Evolutionary conservation across 2,888 invertebrate species (phyloP).

Genomic region (Drosophila buzzatii): DNA sequence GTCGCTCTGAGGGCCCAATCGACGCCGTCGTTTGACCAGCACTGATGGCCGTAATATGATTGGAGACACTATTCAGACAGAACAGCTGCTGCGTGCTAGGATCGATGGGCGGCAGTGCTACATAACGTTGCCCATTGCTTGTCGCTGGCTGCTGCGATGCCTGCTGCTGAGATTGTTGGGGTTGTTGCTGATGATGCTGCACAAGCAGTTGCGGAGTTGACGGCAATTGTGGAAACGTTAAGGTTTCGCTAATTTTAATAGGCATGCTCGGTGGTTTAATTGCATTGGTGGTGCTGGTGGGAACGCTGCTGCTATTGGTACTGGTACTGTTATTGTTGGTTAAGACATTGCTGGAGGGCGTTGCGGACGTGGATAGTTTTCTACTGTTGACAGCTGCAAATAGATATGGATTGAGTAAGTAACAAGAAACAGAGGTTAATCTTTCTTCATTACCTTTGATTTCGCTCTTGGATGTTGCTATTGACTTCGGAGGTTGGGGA

Average conservation of each 20-base stretch:
- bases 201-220: constrained; percentile 31
- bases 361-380: constrained; percentile 38
- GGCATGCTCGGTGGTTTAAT: constrained; percentile 64
- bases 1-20: constrained; percentile 84
- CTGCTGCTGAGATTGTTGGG: constrained; percentile 25
- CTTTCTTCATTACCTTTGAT: constrained; percentile 47
- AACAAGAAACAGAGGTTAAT: background rate
- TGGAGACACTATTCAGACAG: constrained; percentile 84
- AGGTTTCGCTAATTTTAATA: constrained; percentile 51
- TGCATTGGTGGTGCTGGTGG: constrained; percentile 42
- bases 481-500: constrained; percentile 46
- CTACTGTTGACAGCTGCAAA: constrained; percentile 52
- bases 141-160: constrained; percentile 13
- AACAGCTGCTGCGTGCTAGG: constrained; percentile 84
- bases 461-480: constrained; percentile 52
- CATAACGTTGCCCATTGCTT: constrained; percentile 77
- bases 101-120: constrained; percentile 84
- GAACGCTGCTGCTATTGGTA: constrained; percentile 24
- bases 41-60: constrained; percentile 85
- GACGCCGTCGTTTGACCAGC: constrained; percentile 84
- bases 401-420: background rate
- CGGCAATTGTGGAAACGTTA: constrained; percentile 55
- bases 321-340: constrained; percentile 27
- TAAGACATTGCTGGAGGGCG: constrained; percentile 47
- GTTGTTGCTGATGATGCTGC: constrained; percentile 34